Base-by-base conservation (phyloP, 2,888 invertebrate species). In the Metalampra italica region DNA sequence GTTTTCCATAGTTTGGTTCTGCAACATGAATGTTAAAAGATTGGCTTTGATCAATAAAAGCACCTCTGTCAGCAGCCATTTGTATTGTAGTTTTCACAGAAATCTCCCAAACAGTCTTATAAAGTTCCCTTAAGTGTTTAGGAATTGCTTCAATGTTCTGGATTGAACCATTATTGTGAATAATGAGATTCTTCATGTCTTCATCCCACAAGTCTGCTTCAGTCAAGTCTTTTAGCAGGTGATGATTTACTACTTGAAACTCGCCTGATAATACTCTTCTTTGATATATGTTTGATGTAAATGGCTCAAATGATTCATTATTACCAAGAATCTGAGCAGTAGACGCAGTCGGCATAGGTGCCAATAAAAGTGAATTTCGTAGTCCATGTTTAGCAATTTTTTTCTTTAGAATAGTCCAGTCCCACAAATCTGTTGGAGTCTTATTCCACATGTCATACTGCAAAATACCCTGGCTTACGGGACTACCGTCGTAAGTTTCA, bases 311-410 rank as follows among this genome's bases (percentile, higher is more conserved):
- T 0, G 98, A 97, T 81, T 99, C 99, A 77, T 99, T 99, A 76
- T 99, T 99, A 13, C 99, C 99, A 41, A 99, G 92, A 71, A 99
- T 99, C 86, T 99, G 99, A 2, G 99, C 99, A 0, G 99, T 99
- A 0, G 98, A 98, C 8, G 99, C 98, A 5, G 99, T 99, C 0
- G 99, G 99, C 99, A 99, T 99, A 0, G 98, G 98, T 0, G 99
- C 98, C 55, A 99, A 63, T 14, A 99, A 88, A 29, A 98, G 89
- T 1, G 98, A 98, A 87, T 99, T 99, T 49, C 99, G 91, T 0
- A 99, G 90, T 9, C 99, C 99, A 82, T 96, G 92, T 82, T 94
- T 91, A 0, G 95, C 93, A 61, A 99, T 98, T 74, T 95, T 95
- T 44, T 89, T 91, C 79, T 97, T 97, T 13, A 99, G 88, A 7